Evolutionary conservation across 1,140 invertebrate genomes (phyloP).

Genomic region (Lucilia cuprina): DNA sequence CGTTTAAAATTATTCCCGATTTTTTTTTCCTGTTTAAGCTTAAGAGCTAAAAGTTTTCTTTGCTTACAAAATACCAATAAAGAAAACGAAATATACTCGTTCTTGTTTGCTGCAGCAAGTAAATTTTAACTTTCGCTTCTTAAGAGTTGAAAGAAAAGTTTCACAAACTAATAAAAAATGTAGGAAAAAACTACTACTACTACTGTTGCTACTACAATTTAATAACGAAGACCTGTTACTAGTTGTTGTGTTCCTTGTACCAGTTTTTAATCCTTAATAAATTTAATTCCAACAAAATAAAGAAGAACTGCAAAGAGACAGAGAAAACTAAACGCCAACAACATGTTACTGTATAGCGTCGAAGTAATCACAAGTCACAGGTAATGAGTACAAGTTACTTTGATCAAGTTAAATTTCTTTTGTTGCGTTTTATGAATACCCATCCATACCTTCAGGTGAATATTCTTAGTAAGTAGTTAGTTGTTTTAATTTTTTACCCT

Average conservation of each 20-base stretch:
- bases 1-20: neutral
- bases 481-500: no score
- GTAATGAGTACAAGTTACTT: neutral
- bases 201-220: neutral
- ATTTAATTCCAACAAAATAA: neutral
- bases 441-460: no score
- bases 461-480: no score
- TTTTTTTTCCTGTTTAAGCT: neutral
- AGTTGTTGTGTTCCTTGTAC: neutral
- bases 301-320: neutral
- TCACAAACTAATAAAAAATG: neutral
- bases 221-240: neutral
- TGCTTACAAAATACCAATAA: neutral
- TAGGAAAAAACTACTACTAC: no score
- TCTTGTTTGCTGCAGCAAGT: neutral
- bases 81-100: neutral
- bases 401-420: no score
- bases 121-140: slow-evolving; percentile 4
- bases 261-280: neutral
- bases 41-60: neutral
- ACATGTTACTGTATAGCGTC: neutral
- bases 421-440: no score
- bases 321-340: neutral
- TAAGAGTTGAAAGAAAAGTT: neutral
- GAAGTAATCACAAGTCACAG: neutral